These are phyloP conservation scores for Caenorhabditis uteleia DNA, from an alignment of 2,888 invertebrate species.

Conservation along the genomic window DNA sequence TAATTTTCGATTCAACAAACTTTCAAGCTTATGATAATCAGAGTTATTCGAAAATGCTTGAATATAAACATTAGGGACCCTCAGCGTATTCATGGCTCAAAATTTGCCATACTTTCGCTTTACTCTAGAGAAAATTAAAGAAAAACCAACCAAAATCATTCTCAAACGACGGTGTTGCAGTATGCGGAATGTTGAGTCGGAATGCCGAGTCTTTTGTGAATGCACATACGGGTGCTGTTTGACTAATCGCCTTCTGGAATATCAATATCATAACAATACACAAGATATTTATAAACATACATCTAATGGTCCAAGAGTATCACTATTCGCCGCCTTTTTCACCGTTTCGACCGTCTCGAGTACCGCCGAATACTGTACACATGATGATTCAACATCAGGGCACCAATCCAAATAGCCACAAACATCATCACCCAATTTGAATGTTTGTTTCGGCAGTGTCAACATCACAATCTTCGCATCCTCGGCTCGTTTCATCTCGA, in stretches of 20 bases:
- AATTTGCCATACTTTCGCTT: too few species aligned
- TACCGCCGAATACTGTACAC: constrained; percentile 44
- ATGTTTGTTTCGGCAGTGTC: constrained; percentile 91
- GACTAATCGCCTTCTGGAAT: constrained; percentile 8
- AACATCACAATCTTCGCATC: constrained; percentile 84
- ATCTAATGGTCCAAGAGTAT: neutral
- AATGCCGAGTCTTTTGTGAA: constrained; percentile 84
- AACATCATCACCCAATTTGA: constrained; percentile 95
- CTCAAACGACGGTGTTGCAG: constrained; percentile 92
- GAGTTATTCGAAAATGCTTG: too few species aligned
- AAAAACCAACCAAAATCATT: constrained; percentile 82
- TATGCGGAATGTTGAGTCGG: constrained; percentile 89
- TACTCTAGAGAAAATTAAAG: neutral
- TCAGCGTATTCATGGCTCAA: too few species aligned
- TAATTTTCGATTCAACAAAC: too few species aligned
- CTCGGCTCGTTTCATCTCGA: too few species aligned
- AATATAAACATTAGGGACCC: too few species aligned
- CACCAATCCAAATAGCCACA: constrained; percentile 77
- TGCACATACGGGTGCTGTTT: constrained; percentile 81
- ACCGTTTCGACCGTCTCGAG: constrained; percentile 40
- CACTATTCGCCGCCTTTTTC: constrained; percentile 7
- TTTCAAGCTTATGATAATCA: too few species aligned
- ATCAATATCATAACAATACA: too few species aligned
- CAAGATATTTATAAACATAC: constrained; percentile 2
- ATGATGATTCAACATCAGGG: constrained; percentile 29